Percentiles rank a stretch among this genome's conserved stretches.
Evolutionary conservation across 2,113 vertebrate genomes (phyloP).

Genomic region (Callipepla californica): DNA sequence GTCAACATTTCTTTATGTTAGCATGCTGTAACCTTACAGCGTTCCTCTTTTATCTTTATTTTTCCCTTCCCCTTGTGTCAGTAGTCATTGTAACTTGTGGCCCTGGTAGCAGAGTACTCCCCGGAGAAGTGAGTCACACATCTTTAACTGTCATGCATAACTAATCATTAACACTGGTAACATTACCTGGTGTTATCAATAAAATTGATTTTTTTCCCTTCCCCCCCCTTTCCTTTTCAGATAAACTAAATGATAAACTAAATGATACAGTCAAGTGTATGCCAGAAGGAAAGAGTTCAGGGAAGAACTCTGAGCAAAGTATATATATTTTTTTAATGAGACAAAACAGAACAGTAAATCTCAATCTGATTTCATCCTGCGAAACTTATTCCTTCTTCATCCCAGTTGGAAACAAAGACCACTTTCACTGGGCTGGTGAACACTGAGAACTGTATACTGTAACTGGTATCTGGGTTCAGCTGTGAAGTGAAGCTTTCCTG

Average conservation of each 20-base stretch:
- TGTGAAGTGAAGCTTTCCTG: neutral
- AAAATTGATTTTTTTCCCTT: neutral
- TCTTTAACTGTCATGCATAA: neutral
- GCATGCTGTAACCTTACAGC: neutral
- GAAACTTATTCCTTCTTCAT: neutral
- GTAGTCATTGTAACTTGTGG: neutral
- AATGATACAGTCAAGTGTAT: neutral
- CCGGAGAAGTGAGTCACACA: fast-evolving
- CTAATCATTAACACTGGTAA: neutral
- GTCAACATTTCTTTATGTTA: neutral
- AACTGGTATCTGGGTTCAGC: neutral
- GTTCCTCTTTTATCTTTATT: neutral
- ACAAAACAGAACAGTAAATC: neutral
- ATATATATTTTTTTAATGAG: neutral
- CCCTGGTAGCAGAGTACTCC: neutral
- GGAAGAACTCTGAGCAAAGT: neutral
- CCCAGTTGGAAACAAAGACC: neutral
- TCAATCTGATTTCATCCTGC: neutral
- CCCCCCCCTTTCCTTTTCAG: neutral
- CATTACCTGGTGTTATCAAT: fast-evolving
- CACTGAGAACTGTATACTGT: neutral
- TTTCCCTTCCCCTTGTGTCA: neutral
- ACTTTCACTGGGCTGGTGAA: neutral
- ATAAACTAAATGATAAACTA: neutral
- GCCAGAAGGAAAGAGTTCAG: neutral